These are phyloP conservation scores for Coptodon bakossiorum DNA, from an alignment of 2,113 vertebrate genomes.

Conservation along the genomic window DNA sequence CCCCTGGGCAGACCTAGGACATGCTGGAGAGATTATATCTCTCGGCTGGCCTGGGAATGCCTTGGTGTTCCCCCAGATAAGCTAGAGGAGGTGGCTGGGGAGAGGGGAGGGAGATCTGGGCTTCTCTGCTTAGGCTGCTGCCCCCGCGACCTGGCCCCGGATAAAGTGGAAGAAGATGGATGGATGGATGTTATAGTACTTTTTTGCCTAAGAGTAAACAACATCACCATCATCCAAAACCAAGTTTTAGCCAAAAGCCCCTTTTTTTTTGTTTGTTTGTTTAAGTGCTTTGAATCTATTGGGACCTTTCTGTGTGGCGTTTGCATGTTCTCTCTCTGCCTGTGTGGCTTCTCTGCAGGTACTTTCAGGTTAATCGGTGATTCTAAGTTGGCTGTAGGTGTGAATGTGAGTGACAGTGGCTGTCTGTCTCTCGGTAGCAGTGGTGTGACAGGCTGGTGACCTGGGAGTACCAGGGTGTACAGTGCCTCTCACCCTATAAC, in stretches of 20 bases:
- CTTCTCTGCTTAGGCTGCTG: background rate
- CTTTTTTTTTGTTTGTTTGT: background rate
- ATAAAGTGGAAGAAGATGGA: background rate
- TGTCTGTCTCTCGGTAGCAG: background rate
- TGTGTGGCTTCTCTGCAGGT: background rate
- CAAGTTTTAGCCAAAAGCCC: background rate
- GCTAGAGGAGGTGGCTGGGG: background rate
- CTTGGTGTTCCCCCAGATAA: background rate
- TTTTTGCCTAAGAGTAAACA: background rate
- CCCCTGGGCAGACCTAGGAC: background rate
- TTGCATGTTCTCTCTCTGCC: background rate
- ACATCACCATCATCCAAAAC: background rate
- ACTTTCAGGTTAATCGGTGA: background rate
- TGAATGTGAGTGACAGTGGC: background rate
- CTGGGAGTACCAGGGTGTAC: background rate
- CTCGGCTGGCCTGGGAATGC: accelerated
- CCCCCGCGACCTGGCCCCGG: background rate
- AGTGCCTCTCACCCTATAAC: background rate
- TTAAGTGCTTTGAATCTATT: background rate
- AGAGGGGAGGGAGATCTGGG: background rate
- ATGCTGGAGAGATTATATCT: background rate
- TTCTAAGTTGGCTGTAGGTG: background rate
- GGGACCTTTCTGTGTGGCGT: background rate
- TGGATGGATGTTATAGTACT: background rate
- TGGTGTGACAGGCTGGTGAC: background rate